Base-by-base conservation (phyloP, 2,888 invertebrate species). In the Cinara cedri region DNA sequence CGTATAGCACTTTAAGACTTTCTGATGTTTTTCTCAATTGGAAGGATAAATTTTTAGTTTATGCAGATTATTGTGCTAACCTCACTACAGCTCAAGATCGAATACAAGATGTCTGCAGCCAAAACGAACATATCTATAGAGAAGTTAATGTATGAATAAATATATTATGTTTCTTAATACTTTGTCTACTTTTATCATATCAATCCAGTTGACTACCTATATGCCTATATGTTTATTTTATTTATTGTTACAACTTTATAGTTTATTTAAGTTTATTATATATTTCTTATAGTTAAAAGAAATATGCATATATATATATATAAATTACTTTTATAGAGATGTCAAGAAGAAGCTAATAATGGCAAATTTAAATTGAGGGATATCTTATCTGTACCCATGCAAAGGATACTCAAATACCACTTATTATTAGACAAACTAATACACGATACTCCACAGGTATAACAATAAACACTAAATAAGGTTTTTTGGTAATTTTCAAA, bases 301-400 rank as follows among this genome's bases (percentile, higher is more conserved):
- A n/a, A n/a, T n/a, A n/a, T n/a, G n/a, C n/a, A n/a, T n/a, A n/a
- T n/a, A n/a, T n/a, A n/a, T n/a, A n/a, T n/a, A n/a, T n/a, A n/a
- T n/a, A n/a, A n/a, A n/a, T n/a, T n/a, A n/a, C n/a, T 81, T 81
- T 87, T 88, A 21, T 87, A 96, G 95, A 92, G 92, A 87, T 96
- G 95, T 86, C 97, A 98, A 86, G 91, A 93, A 84, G 93, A 94
- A 85, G 96, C 96, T 84, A 97, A 97, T 87, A 94, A 96, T 84
- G 96, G 96, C 16, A 93, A 95, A 85, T 96, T 98, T 85, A 95
- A 96, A 86, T 88, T 99, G 83, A 90, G 97, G 70, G 99, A 99
- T 86, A 93, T 99, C 82, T 88, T 99, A 66, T 95, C 97, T 26
- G 97, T 99, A 82, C 99, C 99, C 62, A 97, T 99, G 96, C 99